Percentiles rank a stretch among this genome's conserved stretches.
Evolutionary conservation across 2,113 vertebrate genomes (phyloP).

Genomic region (Paraplagusia blochii): DNA sequence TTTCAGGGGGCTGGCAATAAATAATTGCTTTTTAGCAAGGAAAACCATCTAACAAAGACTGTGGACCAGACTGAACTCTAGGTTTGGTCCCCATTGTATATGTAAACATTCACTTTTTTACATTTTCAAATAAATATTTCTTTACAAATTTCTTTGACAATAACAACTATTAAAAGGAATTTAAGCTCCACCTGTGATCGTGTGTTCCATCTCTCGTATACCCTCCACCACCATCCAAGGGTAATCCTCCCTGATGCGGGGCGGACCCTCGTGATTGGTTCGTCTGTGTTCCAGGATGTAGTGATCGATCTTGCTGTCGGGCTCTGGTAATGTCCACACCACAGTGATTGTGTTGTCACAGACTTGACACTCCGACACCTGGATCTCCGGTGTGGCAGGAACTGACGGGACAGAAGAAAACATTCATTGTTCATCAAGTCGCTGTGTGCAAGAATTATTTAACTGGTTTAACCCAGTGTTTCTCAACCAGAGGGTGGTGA

Average conservation of each 20-base stretch:
- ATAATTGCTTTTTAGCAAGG: too few species aligned
- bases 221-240: conserved; percentile 97
- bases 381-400: conserved; percentile 89
- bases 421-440: background rate
- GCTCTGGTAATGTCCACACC: conserved; percentile 83
- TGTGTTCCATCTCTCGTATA: conserved; percentile 83
- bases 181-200: conserved; percentile 75
- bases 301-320: conserved; percentile 91
- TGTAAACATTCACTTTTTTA: too few species aligned
- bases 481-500: too few species aligned
- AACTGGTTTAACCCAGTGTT: too few species aligned
- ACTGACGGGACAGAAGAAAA: conserved; percentile 60
- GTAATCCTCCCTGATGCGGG: conserved; percentile 88
- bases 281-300: conserved; percentile 88
- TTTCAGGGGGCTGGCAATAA: too few species aligned
- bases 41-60: too few species aligned
- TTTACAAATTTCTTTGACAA: background rate
- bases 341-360: conserved; percentile 89
- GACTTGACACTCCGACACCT: conserved; percentile 84
- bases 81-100: too few species aligned
- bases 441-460: too few species aligned
- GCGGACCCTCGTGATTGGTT: conserved; percentile 90
- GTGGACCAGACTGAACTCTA: too few species aligned
- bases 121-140: too few species aligned
- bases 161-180: background rate